A percentile compares a stretch with the other conserved stretches of the same genome.
Evolutionary conservation across 2,888 invertebrate species (phyloP).

Genomic region (Liposcelis brunnea): DNA sequence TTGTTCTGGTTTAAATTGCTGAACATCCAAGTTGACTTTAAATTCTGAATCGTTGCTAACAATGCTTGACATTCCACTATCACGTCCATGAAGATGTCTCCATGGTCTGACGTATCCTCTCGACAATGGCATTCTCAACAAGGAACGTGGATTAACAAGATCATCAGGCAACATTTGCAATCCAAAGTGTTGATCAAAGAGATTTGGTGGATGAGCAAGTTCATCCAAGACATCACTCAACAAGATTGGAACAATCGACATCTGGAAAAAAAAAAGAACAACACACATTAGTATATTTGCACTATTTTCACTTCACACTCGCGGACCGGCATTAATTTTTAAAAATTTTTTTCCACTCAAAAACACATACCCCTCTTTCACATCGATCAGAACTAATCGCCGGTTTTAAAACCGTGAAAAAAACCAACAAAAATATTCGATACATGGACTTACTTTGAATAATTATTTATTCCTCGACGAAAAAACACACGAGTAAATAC

Average conservation of each 20-base stretch:
- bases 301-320: no score
- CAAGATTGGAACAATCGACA: constrained; percentile 69
- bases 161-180: constrained; percentile 59
- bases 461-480: no score
- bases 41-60: constrained; percentile 60
- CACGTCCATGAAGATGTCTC: constrained; percentile 48
- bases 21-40: constrained; percentile 35
- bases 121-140: constrained; percentile 22
- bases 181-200: constrained; percentile 70
- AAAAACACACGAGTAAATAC: no score
- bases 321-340: no score
- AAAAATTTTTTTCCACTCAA: no score
- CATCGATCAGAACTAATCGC: no score
- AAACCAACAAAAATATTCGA: no score
- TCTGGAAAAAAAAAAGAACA: constrained; percentile 25
- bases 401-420: no score
- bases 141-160: constrained; percentile 35
- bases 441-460: no score
- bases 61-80: constrained; percentile 51
- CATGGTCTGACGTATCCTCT: constrained; percentile 54
- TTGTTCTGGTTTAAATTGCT: constrained; percentile 32
- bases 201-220: constrained; percentile 46
- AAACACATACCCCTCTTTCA: no score
- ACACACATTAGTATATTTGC: no score
- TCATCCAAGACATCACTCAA: constrained; percentile 83